Conservation (phyloP, 2,888 invertebrate species). For the Patella pellucida region DNA sequence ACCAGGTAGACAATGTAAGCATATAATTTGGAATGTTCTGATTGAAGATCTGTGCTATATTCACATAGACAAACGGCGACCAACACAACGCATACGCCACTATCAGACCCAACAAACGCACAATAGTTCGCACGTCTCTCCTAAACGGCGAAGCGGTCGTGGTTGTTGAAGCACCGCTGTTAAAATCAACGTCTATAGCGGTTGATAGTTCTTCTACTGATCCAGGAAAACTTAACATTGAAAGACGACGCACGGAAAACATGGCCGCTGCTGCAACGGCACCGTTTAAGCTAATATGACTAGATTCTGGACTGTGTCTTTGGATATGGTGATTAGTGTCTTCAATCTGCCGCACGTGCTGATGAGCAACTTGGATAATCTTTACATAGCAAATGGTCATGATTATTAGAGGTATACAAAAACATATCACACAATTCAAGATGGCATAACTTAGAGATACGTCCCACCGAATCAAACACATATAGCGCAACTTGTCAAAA, state of each 20-base stretch:
- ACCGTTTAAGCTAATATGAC: constrained; percentile 28
- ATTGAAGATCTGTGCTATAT: constrained; percentile 5
- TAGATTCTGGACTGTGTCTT: constrained; percentile 20
- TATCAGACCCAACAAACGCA: constrained; percentile 33
- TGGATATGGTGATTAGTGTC: constrained; percentile 30
- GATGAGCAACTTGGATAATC: constrained; percentile 40
- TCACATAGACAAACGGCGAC: constrained; percentile 28
- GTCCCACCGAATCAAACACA: constrained; percentile 28
- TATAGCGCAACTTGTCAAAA: constrained; percentile 16
- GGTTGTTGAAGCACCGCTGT: constrained; percentile 15
- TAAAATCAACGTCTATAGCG: constrained; percentile 13
- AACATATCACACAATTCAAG: constrained; percentile 21
- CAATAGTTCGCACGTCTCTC: constrained; percentile 30
- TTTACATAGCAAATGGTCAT: constrained; percentile 37
- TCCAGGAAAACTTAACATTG: constrained; percentile 40
- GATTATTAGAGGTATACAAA: constrained; percentile 28
- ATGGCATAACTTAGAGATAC: constrained; percentile 20
- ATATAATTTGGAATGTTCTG: constrained; percentile 15
- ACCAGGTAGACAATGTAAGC: constrained; percentile 25
- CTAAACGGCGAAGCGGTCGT: constrained; percentile 16
- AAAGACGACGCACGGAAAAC: constrained; percentile 37
- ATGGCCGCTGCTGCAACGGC: constrained; percentile 38
- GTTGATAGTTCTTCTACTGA: constrained; percentile 4
- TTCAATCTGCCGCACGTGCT: constrained; percentile 38
- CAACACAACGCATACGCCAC: constrained; percentile 32